These are phyloP conservation scores for Allochrocebus solatus DNA, from an alignment of 2,797 vertebrate species.

Conservation along the genomic window DNA sequence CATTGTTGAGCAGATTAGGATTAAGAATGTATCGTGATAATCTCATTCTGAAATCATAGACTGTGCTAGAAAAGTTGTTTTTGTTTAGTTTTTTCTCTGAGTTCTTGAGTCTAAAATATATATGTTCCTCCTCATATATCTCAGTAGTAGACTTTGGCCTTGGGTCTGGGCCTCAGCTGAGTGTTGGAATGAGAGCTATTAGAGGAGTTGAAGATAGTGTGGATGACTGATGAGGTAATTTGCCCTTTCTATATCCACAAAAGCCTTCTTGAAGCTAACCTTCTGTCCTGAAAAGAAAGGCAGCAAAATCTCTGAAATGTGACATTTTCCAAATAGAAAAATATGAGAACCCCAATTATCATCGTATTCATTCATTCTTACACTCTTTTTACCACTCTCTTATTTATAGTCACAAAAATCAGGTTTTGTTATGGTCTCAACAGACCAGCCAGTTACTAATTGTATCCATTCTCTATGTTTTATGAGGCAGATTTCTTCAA, in stretches of 20 bases:
- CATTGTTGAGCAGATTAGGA: not conserved
- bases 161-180: not conserved
- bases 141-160: not conserved
- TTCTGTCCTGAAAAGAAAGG: conserved; percentile 7
- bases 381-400: not conserved
- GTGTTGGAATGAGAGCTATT: not conserved
- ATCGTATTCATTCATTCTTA: not conserved
- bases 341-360: conserved; percentile 29
- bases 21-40: not conserved
- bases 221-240: conserved; percentile 42
- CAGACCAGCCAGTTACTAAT: not conserved
- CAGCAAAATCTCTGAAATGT: conserved; percentile 38
- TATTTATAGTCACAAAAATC: not conserved
- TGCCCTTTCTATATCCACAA: not conserved
- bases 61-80: not conserved
- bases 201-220: not conserved
- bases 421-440: not conserved
- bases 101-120: not conserved
- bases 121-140: not conserved
- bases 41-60: not conserved
- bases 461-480: conserved; percentile 11
- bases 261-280: not conserved
- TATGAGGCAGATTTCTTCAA: conserved; percentile 23
- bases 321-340: conserved; percentile 50
- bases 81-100: not conserved